Base-by-base conservation (phyloP, 2,113 vertebrate species). In the Caloenas nicobarica region DNA sequence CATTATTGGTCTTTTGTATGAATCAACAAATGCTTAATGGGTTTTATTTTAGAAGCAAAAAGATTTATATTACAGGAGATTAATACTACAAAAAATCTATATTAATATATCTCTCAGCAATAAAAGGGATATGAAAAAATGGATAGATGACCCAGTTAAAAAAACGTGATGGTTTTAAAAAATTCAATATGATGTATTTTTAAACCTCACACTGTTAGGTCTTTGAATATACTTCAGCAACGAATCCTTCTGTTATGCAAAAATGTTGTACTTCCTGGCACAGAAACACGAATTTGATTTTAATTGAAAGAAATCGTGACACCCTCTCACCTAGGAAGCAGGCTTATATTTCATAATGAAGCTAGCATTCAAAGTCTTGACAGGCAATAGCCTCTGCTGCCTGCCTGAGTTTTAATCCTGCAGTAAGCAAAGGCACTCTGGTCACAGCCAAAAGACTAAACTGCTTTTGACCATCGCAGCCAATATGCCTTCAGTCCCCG, bases 71-170 rank as follows among this genome's bases (percentile, higher is more conserved):
- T 95, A 50, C 56, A 69, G 70, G 66, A 94, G 95, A 96, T 89
- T 95, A 95, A 73, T 80, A 79, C 74, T 84, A 80, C 44, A 29
- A 96, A 97, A 95, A 90, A 80, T 96, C 88, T 95, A 94, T 94
- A 95, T 92, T 97, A 96, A 92, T 81, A 92, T 84, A 79, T 86
- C 68, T 94, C 84, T 93, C 62, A 90, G 85, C 62, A 96, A 90
- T 88, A 91, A 46, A 46, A 95, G 54, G 36, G 91, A 48, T 77
- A 65, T 74, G 85, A 96, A 91, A 79, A 96, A 97, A 96, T 94
- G 94, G 95, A 83, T 79, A 94, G 85, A 95, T 94, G 96, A 97
- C 97, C 97, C 80, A 97, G 84, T 97, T 97, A 94, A 33, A 91
- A 70, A 90, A 96, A 96, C 24, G 42, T 21, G 36, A 64, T 34